Conservation (phyloP, 2,888 invertebrate species). For the Polia nebulosa region DNA sequence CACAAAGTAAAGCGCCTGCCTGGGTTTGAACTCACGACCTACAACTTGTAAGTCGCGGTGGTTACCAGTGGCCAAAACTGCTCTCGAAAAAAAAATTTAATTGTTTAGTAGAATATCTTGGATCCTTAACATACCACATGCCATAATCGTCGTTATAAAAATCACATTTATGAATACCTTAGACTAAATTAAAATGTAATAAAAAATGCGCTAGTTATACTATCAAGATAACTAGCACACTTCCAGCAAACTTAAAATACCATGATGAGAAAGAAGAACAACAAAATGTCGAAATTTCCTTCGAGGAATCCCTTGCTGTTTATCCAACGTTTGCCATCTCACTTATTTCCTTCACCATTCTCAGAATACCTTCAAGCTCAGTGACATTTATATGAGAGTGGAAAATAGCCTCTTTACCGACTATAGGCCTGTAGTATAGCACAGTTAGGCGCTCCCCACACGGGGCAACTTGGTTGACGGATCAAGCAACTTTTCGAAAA, state of each 20-base stretch:
- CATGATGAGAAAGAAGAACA: neutral
- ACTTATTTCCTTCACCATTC: constrained; percentile 12
- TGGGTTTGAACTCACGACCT: too few relatives aligned
- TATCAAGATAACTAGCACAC: neutral
- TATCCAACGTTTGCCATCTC: too few relatives aligned
- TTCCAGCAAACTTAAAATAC: neutral
- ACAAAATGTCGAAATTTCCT: neutral
- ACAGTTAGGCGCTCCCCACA: neutral
- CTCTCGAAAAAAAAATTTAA: too few relatives aligned
- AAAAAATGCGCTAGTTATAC: neutral
- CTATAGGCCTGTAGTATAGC: neutral
- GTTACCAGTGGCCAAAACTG: too few relatives aligned
- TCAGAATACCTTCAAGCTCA: constrained; percentile 16
- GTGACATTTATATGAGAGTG: constrained; percentile 30
- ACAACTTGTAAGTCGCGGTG: too few relatives aligned
- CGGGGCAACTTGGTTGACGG: neutral
- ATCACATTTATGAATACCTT: neutral
- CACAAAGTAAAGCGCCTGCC: too few relatives aligned
- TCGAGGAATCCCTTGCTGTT: neutral
- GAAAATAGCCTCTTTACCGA: constrained; percentile 23
- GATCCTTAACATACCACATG: too few relatives aligned
- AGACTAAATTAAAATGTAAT: neutral
- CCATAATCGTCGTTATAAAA: neutral
- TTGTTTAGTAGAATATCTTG: too few relatives aligned
- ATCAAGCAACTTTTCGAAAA: neutral